Evolutionary conservation across 2,888 invertebrate genomes (phyloP).

Genomic region (Leucophenga montana): DNA sequence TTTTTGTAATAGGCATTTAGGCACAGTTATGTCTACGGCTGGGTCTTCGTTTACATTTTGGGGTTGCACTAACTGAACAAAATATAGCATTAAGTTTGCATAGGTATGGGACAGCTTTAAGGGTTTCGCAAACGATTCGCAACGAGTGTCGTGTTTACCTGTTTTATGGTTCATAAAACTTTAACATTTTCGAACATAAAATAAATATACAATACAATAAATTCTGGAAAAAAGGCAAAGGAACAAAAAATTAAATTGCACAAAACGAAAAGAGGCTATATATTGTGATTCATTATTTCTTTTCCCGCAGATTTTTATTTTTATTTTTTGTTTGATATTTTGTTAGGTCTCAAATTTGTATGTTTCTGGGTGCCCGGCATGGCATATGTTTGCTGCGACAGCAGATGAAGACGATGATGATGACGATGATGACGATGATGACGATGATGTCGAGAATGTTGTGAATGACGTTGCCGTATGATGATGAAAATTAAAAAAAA

Average conservation of each 20-base stretch:
- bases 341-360: neutral
- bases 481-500: neutral
- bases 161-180: constrained; percentile 23
- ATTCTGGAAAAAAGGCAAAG: neutral
- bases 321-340: neutral
- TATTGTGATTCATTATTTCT: neutral
- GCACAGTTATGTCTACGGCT: neutral
- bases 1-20: neutral
- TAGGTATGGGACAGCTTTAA: neutral
- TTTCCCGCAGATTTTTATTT: neutral
- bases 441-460: constrained; percentile 4
- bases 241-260: neutral
- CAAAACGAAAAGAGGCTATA: neutral
- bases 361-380: neutral
- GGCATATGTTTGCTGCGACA: neutral
- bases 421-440: neutral
- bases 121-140: neutral
- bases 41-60: too few relatives aligned
- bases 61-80: neutral
- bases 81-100: neutral
- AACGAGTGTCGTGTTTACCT: neutral
- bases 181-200: constrained; percentile 13
- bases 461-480: neutral
- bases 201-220: neutral
- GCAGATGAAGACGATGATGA: neutral